Base-by-base conservation (phyloP, 2,113 vertebrate species). In the Thalassarche chlororhynchos region DNA sequence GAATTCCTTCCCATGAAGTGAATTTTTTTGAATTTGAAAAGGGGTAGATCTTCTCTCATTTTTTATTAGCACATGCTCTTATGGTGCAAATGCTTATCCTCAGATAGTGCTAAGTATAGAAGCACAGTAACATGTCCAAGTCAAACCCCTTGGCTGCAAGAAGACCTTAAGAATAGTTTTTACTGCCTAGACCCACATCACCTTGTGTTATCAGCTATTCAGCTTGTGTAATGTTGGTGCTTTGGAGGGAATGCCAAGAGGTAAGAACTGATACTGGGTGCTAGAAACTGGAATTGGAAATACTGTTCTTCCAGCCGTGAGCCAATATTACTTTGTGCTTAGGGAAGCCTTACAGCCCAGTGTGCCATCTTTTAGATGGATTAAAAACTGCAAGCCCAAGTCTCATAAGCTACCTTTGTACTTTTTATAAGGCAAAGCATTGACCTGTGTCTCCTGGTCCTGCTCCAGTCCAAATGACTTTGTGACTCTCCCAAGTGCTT, bases 241-340 rank as follows among this genome's bases (percentile, higher is more conserved):
- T 91, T 31, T 26, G 61, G 32, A 51, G 82, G 54, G 40, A 81
- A 72, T 46, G 40, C 19, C 34, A 55, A 14, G n/a, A 57, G 21
- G 7, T 36, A 38, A 40, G 82, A 80, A 79, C 5, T 57, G 58
- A 8, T 90, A 16, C 2, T 62, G 78, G 20, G 34, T 38, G 58
- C 38, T 90, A 38, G 38, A 38, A 38, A 38, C 38, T 38, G 38
- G 29, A 40, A 61, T 3, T 25, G 18, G 66, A 58, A 82, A 42
- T 29, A 8, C 44, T 32, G 11, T 17, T 79, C 57, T 84, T 44
- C 25, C 49, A 76, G 25, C 38, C 10, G 13, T 9, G 15, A 83
- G 31, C 49, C 17, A 19, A 0, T 16, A 12, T 8, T 46, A 16
- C 44, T 40, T 24, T 0, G 0, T 49, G 31, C 51, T 18, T 36